Evolutionary conservation across 2,888 invertebrate genomes (phyloP).

Genomic region (Chironomus riparius): DNA sequence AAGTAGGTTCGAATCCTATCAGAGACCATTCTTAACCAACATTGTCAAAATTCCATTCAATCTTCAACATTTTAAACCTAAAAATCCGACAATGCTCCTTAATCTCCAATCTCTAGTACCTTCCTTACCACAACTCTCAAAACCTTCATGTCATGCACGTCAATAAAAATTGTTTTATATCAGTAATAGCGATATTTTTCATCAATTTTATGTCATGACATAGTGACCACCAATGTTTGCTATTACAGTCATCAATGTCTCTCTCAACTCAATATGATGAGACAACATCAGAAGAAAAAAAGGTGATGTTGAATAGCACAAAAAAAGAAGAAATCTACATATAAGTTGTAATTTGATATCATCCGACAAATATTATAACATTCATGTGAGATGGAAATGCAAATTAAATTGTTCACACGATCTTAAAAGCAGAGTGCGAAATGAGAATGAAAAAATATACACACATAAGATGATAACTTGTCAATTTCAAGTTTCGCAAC

Average conservation of each 20-base stretch:
- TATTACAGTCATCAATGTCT: background rate
- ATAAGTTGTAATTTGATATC: background rate
- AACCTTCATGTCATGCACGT: too few species aligned
- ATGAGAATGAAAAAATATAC: background rate
- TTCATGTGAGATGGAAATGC: slow-evolving; percentile 7
- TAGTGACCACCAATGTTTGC: background rate
- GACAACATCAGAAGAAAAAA: background rate
- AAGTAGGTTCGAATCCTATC: too few species aligned
- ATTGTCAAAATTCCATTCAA: too few species aligned
- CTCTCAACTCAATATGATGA: background rate
- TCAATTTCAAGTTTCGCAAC: slow-evolving; percentile 10
- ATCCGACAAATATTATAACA: background rate
- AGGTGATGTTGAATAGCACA: background rate
- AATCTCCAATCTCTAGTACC: too few species aligned
- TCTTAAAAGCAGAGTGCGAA: slow-evolving; percentile 1
- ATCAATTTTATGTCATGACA: background rate
- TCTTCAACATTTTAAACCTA: too few species aligned
- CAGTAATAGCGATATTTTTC: background rate
- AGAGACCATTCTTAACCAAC: too few species aligned
- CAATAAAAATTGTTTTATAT: too few species aligned
- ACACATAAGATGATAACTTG: background rate
- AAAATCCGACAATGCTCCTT: too few species aligned
- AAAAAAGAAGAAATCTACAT: background rate
- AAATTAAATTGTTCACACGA: slow-evolving; percentile 25
- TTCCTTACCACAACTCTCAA: too few species aligned